Evolutionary conservation across 2,888 invertebrate genomes (phyloP), one percentile per base, ranked within the genome.

Genomic region (Lasioglossum pauxillum): DNA sequence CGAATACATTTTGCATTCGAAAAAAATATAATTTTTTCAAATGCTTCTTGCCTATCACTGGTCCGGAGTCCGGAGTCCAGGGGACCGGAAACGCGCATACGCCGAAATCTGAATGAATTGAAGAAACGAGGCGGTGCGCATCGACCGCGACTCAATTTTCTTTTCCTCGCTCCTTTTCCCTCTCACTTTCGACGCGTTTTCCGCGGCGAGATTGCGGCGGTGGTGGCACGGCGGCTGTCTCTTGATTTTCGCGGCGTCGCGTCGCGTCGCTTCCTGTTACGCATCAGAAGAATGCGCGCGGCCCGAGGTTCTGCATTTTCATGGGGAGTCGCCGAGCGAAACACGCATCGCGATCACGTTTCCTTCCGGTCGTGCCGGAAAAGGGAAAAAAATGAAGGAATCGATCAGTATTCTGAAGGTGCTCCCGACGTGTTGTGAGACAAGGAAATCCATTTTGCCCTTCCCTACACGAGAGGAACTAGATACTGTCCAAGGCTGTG

Each of bases 371-470:
- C 60, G 27, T 27, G 27, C 31, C 60, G 16, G 27, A 27, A 16
- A 64, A 5, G 5, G 64, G 16, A 19, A 64, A 60, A 57, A 16
- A 64, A 64, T 64, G 31, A 19, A 64, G 31, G 31, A 31, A 64
- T 64, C 31, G 64, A 64, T 64, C 31, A 64, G 31, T 31, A 64
- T 64, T 64, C 64, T 27, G 14, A 31, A 14, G 12, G 27, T 14
- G 27, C 5, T 16, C 16, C 1, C 31, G 16, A 16, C 31, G 64
- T 64, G 64, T 16, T 64, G 64, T 16, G 31, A 64, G 31, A 64
- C 64, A 64, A 64, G 64, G 31, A 64, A 64, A 64, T 64, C 64
- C 31, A 64, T 64, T 64, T 64, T 64, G 64, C 64, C 31, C 57
- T 31, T 64, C 5, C 5, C 31, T 7, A 14, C 5, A 14, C 14